Evolutionary conservation across 2,888 invertebrate species (phyloP), one percentile per base, ranked within the genome.

Genomic region (Orthonevra nobilis): DNA sequence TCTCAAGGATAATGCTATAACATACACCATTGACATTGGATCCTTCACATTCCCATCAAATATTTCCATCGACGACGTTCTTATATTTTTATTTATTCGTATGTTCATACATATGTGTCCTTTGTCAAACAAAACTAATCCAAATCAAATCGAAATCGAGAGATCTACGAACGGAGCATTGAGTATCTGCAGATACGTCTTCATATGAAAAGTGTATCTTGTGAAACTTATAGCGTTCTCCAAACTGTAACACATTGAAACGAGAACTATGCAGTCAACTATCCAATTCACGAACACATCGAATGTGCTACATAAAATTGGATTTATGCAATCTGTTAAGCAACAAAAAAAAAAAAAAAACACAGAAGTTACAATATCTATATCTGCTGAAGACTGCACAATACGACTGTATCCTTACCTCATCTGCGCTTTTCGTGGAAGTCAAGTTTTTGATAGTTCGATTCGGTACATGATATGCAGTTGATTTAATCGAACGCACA

Each of bases 281-380:
- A 60, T 52, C 42, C 60, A 60, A 50, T 52, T 44, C 44, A 28
- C 26, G 36, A 28, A 15, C 42, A 26, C n/a, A 32, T 64, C 36
- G 44, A n/a, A n/a, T 34, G 23, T 44, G 10, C 28, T 36, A 36
- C 6, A 66, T 42, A 17, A 70, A 61, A 70, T 70, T 70, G 70
- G 46, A 52, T 61, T 70, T 70, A 19, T 60, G 44, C 19, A 28
- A n/a, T n/a, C n/a, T n/a, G n/a, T n/a, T 10, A 20, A 20, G 12
- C 9, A 32, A 32, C 12, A 19, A 7, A 19, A 38, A 17, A 61
- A 28, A 34, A 36, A 10, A 7, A 23, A 32, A 20, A 40, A 60
- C 7, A 40, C 10, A 32, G 10, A 3, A 32, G 14, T 17, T 38
- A 23, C 48, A 38, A 61, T 48, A 48, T 28, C 28, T 28, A 17